Conservation (phyloP, 2,113 vertebrate species). For the Epinephelus lanceolatus region DNA sequence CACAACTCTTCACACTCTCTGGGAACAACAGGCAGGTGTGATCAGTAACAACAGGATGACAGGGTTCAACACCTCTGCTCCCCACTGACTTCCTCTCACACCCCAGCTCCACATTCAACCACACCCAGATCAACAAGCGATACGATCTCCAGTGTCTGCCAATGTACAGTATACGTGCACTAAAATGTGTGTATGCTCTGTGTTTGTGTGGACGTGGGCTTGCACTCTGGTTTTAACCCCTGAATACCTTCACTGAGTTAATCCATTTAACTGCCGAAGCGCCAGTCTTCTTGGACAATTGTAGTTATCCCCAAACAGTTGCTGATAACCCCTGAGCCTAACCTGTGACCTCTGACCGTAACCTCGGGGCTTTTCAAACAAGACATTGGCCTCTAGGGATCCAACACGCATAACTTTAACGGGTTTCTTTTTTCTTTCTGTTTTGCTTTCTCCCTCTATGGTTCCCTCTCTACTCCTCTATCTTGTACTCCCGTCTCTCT, state of each 20-base stretch:
- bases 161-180: background rate
- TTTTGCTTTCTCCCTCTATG: slow-evolving; percentile 46
- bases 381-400: slow-evolving; percentile 74
- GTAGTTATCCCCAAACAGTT: slow-evolving; percentile 69
- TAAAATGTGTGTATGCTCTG: slow-evolving; percentile 18
- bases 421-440: slow-evolving; percentile 55
- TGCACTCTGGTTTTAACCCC: slow-evolving; percentile 47
- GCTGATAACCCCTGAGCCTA: slow-evolving; percentile 73
- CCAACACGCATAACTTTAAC: slow-evolving; percentile 49
- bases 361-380: slow-evolving; percentile 72
- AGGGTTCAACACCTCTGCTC: slow-evolving; percentile 79
- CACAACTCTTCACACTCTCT: slow-evolving; percentile 52
- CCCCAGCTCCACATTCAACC: slow-evolving; percentile 64
- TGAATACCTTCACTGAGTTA: slow-evolving; percentile 57
- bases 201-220: slow-evolving; percentile 21
- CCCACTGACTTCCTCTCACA: slow-evolving; percentile 79
- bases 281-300: slow-evolving; percentile 48
- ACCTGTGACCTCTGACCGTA: slow-evolving; percentile 72
- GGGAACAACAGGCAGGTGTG: slow-evolving; percentile 81
- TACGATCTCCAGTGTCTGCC: slow-evolving; percentile 22
- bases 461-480: background rate
- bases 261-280: slow-evolving; percentile 57
- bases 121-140: slow-evolving; percentile 63
- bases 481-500: slow-evolving; percentile 34
- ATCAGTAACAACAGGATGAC: slow-evolving; percentile 83